Percentiles rank a stretch among this genome's conserved stretches.
Conservation (phyloP, 1,140 invertebrate genomes). For the Zaprionus tsacasi region DNA sequence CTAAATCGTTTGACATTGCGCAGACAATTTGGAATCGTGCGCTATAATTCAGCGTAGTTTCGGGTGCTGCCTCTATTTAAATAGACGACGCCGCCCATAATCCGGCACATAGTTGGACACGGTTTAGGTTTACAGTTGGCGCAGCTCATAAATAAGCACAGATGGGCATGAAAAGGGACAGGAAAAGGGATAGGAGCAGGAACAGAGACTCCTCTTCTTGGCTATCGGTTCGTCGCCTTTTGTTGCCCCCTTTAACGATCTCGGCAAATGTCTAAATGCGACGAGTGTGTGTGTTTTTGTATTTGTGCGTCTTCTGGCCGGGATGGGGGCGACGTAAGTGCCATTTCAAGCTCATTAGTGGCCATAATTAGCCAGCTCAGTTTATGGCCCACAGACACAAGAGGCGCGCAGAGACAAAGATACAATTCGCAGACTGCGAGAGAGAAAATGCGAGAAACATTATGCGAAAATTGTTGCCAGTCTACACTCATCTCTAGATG, state of each 20-base stretch:
- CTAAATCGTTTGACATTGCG: conserved; percentile 56
- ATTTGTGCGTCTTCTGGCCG: background rate
- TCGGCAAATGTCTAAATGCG: conserved; percentile 41
- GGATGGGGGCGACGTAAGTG: conserved; percentile 63
- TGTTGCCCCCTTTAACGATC: conserved; percentile 39
- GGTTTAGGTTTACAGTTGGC: conserved; percentile 30
- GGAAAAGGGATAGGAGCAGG: background rate
- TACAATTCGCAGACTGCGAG: conserved; percentile 34
- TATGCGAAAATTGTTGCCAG: conserved; percentile 27
- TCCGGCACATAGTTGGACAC: conserved; percentile 22
- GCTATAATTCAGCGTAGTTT: conserved; percentile 23
- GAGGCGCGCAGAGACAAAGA: conserved; percentile 44
- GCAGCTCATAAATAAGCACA: conserved; percentile 39
- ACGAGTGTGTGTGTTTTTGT: conserved; percentile 7
- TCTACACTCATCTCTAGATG: background rate
- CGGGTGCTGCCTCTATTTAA: conserved; percentile 34
- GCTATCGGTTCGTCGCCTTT: conserved; percentile 36
- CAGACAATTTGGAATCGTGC: conserved; percentile 55
- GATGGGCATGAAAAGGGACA: background rate
- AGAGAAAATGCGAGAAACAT: background rate
- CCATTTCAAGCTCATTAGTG: conserved; percentile 81
- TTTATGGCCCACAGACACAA: conserved; percentile 75
- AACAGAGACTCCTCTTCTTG: conserved; percentile 2
- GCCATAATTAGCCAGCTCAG: conserved; percentile 75
- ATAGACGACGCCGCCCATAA: conserved; percentile 34